phyloP scores from a whole-genome alignment of 2,888 invertebrate species.

The Sceliomorpha sp. region DNA sequence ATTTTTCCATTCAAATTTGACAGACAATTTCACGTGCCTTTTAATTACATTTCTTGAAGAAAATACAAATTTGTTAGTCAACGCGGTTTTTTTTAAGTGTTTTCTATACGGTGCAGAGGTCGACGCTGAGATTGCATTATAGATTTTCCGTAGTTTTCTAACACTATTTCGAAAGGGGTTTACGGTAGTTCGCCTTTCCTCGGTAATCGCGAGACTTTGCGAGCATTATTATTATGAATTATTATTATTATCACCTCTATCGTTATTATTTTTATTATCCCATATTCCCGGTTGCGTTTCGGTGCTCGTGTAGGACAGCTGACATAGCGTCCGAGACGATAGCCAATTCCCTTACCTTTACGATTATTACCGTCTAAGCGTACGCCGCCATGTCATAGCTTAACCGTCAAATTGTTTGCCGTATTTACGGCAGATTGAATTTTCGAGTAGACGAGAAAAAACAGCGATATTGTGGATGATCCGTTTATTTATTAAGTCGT shows the following conservation, averaged over 20 bases:
- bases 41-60: too few species aligned
- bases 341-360: conserved; percentile 72
- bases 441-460: conserved; percentile 31
- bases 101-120: conserved; percentile 26
- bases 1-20: too few species aligned
- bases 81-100: conserved; percentile 13
- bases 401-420: conserved; percentile 69
- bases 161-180: conserved; percentile 48
- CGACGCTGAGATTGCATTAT: conserved; percentile 62
- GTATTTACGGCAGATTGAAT: conserved; percentile 72
- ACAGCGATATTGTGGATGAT: background rate
- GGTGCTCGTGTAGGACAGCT: conserved; percentile 40
- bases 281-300: conserved; percentile 36
- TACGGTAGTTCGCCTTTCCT: conserved; percentile 35
- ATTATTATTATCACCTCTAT: conserved; percentile 43
- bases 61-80: too few species aligned
- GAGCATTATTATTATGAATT: conserved; percentile 44
- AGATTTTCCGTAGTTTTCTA: conserved; percentile 63
- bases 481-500: conserved; percentile 16
- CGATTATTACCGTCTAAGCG: conserved; percentile 67
- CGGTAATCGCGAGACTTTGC: conserved; percentile 36
- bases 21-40: too few species aligned
- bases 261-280: conserved; percentile 35
- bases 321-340: conserved; percentile 61
- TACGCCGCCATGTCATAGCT: conserved; percentile 51